phyloP scores from a whole-genome alignment of 2,797 vertebrate genomes.

The Thripadectes ignobilis region DNA sequence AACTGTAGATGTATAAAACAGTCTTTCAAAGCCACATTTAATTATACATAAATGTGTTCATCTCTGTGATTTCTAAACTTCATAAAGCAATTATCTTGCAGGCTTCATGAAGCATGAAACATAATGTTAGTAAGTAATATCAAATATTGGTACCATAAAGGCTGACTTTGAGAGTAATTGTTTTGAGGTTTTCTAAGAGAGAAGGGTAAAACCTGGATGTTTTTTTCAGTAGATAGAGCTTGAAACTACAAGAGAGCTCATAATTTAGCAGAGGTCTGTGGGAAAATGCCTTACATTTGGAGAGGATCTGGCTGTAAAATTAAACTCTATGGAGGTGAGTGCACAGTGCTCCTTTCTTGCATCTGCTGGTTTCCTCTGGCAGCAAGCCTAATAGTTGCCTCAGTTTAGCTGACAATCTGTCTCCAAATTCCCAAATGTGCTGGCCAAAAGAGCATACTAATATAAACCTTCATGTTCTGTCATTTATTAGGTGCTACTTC shows the following conservation, averaged over 20 bases:
- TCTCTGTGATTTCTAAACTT: background rate
- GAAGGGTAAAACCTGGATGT: fast-evolving
- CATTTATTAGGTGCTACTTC: background rate
- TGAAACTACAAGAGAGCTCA: background rate
- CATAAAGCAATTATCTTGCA: background rate
- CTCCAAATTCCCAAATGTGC: background rate
- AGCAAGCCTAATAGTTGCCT: background rate
- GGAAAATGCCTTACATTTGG: background rate
- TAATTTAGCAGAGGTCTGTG: background rate
- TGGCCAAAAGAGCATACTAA: background rate
- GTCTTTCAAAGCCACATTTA: background rate
- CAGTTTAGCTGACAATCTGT: background rate
- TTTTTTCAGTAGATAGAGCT: background rate
- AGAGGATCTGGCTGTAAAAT: background rate
- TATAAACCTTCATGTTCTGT: background rate
- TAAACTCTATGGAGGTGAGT: background rate
- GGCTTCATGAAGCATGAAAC: background rate
- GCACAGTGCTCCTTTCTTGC: background rate
- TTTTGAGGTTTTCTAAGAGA: background rate
- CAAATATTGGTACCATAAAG: background rate
- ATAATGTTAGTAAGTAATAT: background rate
- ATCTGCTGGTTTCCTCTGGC: background rate
- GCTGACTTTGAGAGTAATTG: background rate
- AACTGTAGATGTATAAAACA: background rate
- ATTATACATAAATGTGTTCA: background rate